Percentiles rank a stretch among this genome's conserved stretches.
These are phyloP conservation scores for Falco biarmicus DNA, from an alignment of 2,797 vertebrate species.

Conservation along the genomic window DNA sequence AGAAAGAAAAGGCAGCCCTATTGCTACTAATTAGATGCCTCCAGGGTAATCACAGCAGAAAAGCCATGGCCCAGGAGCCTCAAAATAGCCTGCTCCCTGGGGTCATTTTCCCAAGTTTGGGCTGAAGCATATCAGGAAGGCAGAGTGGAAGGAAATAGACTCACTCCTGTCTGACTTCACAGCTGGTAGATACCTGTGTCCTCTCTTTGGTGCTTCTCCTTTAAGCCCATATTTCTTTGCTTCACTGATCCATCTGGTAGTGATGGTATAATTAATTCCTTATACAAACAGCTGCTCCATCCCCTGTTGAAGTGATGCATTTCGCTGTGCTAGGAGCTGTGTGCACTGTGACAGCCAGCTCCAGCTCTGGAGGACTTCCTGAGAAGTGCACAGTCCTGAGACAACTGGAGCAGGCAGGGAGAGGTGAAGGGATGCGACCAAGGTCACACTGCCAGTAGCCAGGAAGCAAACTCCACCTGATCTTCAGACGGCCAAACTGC, in stretches of 20 bases:
- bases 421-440: not conserved
- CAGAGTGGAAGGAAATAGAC: not conserved
- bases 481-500: not conserved
- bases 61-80: constrained; percentile 19
- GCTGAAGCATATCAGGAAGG: not conserved
- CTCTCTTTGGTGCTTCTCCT: not conserved
- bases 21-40: not conserved
- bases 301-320: not conserved
- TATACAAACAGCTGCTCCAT: constrained; percentile 40
- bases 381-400: not conserved
- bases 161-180: not conserved
- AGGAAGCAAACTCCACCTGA: constrained; percentile 7
- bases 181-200: not conserved
- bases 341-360: not conserved
- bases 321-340: not conserved
- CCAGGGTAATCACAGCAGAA: constrained; percentile 26
- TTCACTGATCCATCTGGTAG: constrained; percentile 19
- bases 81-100: constrained; percentile 32
- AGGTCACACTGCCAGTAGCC: not conserved
- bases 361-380: not conserved
- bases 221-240: not conserved
- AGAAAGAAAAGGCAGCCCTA: constrained; percentile 20
- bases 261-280: constrained; percentile 36
- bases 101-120: constrained; percentile 10
- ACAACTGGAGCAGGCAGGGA: not conserved